Evolutionary conservation across 2,888 invertebrate species (phyloP).

Genomic region (Caradrina clavipalpis): DNA sequence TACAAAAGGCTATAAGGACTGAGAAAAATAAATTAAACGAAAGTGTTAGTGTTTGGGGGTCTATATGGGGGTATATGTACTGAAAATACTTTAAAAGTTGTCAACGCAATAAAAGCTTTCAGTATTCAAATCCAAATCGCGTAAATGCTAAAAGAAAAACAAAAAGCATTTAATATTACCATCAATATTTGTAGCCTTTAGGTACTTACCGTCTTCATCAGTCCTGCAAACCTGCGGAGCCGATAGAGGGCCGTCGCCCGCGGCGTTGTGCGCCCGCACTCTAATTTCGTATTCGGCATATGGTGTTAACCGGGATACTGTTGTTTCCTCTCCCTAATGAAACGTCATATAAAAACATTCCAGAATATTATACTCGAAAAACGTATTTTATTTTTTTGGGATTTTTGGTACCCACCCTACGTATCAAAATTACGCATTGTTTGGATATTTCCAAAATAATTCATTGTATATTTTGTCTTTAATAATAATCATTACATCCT

Average conservation of each 20-base stretch:
- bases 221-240: slow-evolving; percentile 95
- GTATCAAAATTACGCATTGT: too few relatives aligned
- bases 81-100: too few relatives aligned
- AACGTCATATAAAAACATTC: not conserved
- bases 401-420: too few relatives aligned
- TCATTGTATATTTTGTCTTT: not conserved
- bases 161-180: not conserved
- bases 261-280: slow-evolving; percentile 95
- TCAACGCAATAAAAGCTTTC: too few relatives aligned
- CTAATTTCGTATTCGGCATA: slow-evolving; percentile 97
- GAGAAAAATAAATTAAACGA: too few relatives aligned
- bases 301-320: slow-evolving; percentile 94
- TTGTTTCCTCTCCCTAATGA: slow-evolving; percentile 93
- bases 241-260: slow-evolving; percentile 96
- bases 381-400: not conserved
- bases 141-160: not conserved
- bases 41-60: too few relatives aligned
- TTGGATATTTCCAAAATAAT: not conserved
- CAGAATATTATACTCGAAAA: not conserved
- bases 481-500: slow-evolving; percentile 2
- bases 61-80: too few relatives aligned
- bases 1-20: too few relatives aligned
- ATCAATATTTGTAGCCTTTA: not conserved
- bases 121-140: too few relatives aligned
- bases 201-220: slow-evolving; percentile 94